phyloP scores from a whole-genome alignment of 2,797 vertebrate species.

The Chloroceryle amazona region DNA sequence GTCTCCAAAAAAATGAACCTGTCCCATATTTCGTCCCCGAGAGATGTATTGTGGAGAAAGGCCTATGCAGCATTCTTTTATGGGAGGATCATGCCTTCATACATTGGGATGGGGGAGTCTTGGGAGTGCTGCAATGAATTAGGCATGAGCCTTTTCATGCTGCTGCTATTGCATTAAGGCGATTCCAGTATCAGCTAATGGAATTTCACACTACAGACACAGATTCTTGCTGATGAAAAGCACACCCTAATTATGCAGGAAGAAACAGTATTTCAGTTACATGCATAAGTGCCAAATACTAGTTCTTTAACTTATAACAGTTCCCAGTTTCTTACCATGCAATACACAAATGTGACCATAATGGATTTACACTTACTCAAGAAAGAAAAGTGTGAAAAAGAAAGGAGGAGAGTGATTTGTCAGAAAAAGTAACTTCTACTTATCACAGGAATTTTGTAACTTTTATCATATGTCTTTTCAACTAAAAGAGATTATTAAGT shows the following conservation, averaged over 20 bases:
- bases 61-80: conserved; percentile 41
- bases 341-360: not conserved
- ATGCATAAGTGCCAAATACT: conserved; percentile 35
- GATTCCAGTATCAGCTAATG: not conserved
- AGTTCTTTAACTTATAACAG: conserved; percentile 23
- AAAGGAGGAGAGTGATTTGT: not conserved
- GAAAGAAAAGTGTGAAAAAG: conserved; percentile 1
- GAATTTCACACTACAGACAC: conserved; percentile 66
- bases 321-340: not conserved
- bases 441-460: conserved; percentile 11
- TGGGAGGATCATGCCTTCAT: not conserved
- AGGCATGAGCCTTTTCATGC: conserved; percentile 7
- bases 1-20: conserved; percentile 76
- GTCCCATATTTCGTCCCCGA: conserved; percentile 74
- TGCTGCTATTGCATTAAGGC: not conserved
- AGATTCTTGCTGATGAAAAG: conserved; percentile 75
- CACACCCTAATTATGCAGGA: conserved; percentile 57
- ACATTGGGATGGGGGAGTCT: not conserved
- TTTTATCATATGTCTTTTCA: conserved; percentile 70
- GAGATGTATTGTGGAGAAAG: conserved; percentile 34
- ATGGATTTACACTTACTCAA: conserved; percentile 50
- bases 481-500: conserved; percentile 58
- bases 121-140: conserved; percentile 7
- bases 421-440: conserved; percentile 15
- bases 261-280: conserved; percentile 41